A percentile compares a stretch with the other conserved stretches of the same genome.
phyloP scores from a whole-genome alignment of 2,888 invertebrate species.

The Octonoba sinensis region DNA sequence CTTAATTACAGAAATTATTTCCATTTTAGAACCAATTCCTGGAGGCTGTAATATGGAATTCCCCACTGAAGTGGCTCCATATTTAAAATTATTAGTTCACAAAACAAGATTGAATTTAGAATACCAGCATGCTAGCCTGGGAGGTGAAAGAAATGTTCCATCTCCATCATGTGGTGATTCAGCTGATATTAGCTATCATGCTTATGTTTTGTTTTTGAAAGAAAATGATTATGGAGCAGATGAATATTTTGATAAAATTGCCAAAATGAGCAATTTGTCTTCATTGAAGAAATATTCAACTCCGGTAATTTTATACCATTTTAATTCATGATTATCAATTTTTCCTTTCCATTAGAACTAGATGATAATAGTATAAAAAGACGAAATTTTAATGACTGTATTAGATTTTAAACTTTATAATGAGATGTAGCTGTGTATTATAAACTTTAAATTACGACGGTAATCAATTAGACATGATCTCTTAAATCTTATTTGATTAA shows the following conservation, averaged over 20 bases:
- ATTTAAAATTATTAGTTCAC: slow-evolving; percentile 68
- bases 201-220: slow-evolving; percentile 78
- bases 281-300: slow-evolving; percentile 74
- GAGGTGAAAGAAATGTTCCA: slow-evolving; percentile 70
- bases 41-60: slow-evolving; percentile 85
- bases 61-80: slow-evolving; percentile 76
- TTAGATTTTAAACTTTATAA: too few relatives aligned
- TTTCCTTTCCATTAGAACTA: too few relatives aligned
- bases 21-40: slow-evolving; percentile 79
- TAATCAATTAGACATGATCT: too few relatives aligned
- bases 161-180: slow-evolving; percentile 70
- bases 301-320: slow-evolving; percentile 72
- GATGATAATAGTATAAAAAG: too few relatives aligned
- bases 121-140: slow-evolving; percentile 73
- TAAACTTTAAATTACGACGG: too few relatives aligned
- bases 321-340: too few relatives aligned
- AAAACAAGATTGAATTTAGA: slow-evolving; percentile 73
- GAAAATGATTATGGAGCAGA: slow-evolving; percentile 75
- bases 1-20: background rate
- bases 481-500: too few relatives aligned
- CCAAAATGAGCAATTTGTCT: slow-evolving; percentile 77
- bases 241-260: slow-evolving; percentile 77
- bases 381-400: too few relatives aligned
- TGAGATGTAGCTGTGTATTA: too few relatives aligned
- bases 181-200: slow-evolving; percentile 72